Conservation (phyloP, 2,113 vertebrate genomes). For the Laticauda laticaudata region DNA sequence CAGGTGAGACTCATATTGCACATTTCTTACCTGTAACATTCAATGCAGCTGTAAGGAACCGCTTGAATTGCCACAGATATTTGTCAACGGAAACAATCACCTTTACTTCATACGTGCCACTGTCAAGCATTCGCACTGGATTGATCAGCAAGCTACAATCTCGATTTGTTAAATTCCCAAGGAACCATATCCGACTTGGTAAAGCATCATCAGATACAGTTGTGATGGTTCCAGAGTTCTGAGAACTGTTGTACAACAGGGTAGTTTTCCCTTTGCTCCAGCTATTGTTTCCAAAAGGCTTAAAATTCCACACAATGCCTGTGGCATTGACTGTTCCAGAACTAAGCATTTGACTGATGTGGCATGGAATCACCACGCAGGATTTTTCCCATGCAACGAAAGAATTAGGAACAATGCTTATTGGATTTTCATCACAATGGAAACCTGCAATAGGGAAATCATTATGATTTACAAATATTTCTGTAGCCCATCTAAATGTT, state of each 20-base stretch:
- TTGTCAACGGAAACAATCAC: not conserved
- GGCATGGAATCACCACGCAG: constrained; percentile 11
- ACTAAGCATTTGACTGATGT: not conserved
- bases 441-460: not conserved
- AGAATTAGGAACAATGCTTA: not conserved
- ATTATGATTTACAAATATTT: not conserved
- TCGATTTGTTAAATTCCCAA: not conserved
- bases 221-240: not conserved
- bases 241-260: constrained; percentile 7
- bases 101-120: not conserved
- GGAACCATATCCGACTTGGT: not conserved
- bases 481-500: not conserved
- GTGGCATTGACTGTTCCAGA: not conserved
- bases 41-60: not conserved
- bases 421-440: not conserved
- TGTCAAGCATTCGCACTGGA: not conserved
- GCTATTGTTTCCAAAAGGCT: not conserved
- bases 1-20: not conserved
- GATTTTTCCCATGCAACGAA: constrained; percentile 1
- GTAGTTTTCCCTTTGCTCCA: not conserved
- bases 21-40: constrained; percentile 6
- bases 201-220: not conserved
- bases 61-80: not conserved
- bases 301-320: constrained; percentile 1
- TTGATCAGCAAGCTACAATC: constrained; percentile 13